These are phyloP conservation scores for Cyclura pinguis DNA, from an alignment of 2,797 vertebrate genomes.

Conservation along the genomic window DNA sequence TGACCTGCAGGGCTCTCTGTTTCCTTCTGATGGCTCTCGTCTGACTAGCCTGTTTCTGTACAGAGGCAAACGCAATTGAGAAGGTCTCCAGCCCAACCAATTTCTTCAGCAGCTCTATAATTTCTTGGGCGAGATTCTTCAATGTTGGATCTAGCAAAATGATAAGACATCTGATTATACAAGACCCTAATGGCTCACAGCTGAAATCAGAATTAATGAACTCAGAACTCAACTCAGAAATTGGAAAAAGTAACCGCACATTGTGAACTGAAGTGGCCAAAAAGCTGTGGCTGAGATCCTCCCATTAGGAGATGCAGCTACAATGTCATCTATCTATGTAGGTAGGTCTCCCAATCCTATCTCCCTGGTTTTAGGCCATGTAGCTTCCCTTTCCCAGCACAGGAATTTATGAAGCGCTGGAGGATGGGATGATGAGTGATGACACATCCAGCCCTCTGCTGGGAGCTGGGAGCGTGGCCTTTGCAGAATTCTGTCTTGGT, in stretches of 20 bases:
- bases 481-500: too few relatives aligned
- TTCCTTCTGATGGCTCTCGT: slow-evolving; percentile 88
- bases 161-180: not conserved
- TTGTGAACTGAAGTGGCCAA: not conserved
- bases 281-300: not conserved
- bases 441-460: too few relatives aligned
- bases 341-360: too few relatives aligned
- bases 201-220: not conserved
- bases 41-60: slow-evolving; percentile 91
- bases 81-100: slow-evolving; percentile 91
- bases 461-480: too few relatives aligned
- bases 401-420: too few relatives aligned
- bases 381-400: too few relatives aligned
- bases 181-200: not conserved
- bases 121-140: slow-evolving; percentile 96
- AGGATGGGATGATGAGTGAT: too few relatives aligned
- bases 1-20: slow-evolving; percentile 91
- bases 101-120: slow-evolving; percentile 95
- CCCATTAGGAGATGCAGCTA: too few relatives aligned
- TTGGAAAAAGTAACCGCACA: not conserved
- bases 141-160: slow-evolving; percentile 88
- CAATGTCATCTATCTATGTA: too few relatives aligned
- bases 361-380: too few relatives aligned
- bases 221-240: too few relatives aligned
- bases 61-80: slow-evolving; percentile 90